A percentile compares a stretch with the other conserved stretches of the same genome.
Conservation (phyloP, 30 jellyfish, hydroid and myxozoan species). For the Hydractinia echinata region DNA sequence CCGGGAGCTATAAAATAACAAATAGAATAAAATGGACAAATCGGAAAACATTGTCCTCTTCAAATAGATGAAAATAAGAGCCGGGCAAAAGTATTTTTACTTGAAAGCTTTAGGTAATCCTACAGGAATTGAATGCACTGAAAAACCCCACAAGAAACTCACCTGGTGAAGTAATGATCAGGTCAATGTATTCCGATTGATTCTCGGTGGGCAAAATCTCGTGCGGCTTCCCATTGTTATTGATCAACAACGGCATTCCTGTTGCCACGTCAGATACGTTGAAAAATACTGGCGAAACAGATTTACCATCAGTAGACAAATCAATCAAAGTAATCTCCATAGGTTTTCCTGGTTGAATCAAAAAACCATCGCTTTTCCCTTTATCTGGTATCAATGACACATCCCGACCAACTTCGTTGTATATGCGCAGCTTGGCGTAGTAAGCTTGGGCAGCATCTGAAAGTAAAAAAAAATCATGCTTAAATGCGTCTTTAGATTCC, state of each 20-base stretch:
- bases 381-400: constrained; percentile 76
- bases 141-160: neutral
- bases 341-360: constrained; percentile 65
- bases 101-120: too few relatives aligned
- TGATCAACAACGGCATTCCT: constrained; percentile 64
- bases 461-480: neutral
- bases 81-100: too few relatives aligned
- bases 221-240: constrained; percentile 64
- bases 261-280: constrained; percentile 76
- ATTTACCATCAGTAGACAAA: constrained; percentile 83
- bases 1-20: constrained; percentile 80
- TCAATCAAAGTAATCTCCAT: constrained; percentile 86
- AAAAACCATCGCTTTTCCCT: constrained; percentile 85
- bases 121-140: too few relatives aligned
- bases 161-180: constrained; percentile 88
- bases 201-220: constrained; percentile 67
- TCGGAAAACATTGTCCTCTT: neutral
- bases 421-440: constrained; percentile 69
- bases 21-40: neutral
- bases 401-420: constrained; percentile 70
- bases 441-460: constrained; percentile 90
- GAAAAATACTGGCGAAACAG: constrained; percentile 89
- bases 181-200: constrained; percentile 82
- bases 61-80: too few relatives aligned
- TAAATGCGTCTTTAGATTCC: neutral